phyloP scores from a whole-genome alignment of 2,797 vertebrate species.

The Takifugu ocellatus region DNA sequence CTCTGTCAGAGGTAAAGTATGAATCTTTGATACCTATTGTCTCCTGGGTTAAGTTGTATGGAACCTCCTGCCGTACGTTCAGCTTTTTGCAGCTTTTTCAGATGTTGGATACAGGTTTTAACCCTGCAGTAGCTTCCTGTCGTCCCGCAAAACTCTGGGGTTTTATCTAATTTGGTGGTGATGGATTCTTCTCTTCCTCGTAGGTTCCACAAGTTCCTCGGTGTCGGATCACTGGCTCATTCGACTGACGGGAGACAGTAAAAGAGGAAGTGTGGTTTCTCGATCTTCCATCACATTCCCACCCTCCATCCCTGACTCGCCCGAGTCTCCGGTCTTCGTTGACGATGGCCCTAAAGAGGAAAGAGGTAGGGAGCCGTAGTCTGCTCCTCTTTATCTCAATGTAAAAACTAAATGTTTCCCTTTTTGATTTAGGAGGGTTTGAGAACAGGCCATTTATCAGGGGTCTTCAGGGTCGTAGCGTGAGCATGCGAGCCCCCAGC shows the following conservation, averaged over 20 bases:
- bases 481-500: constrained; percentile 80
- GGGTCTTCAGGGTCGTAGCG: constrained; percentile 79
- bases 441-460: constrained; percentile 74
- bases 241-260: constrained; percentile 75
- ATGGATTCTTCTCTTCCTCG: not conserved
- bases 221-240: constrained; percentile 87
- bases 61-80: too few relatives aligned
- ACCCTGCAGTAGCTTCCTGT: not conserved
- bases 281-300: constrained; percentile 68
- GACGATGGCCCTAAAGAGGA: constrained; percentile 57
- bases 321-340: constrained; percentile 71
- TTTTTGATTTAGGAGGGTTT: constrained; percentile 70
- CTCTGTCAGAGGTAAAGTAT: constrained; percentile 78
- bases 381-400: constrained; percentile 4
- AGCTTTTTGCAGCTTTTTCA: too few relatives aligned
- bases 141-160: not conserved
- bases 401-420: constrained; percentile 11
- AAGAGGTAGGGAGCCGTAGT: constrained; percentile 67
- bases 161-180: not conserved
- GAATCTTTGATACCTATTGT: too few relatives aligned
- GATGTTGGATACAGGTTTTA: too few relatives aligned
- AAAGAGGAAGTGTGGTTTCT: constrained; percentile 71
- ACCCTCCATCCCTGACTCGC: constrained; percentile 65
- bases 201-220: constrained; percentile 85
- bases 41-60: too few relatives aligned